A percentile compares a stretch with the other conserved stretches of the same genome.
Evolutionary conservation across 2,888 invertebrate species (phyloP).

Genomic region (Ceriagrion tenellum): DNA sequence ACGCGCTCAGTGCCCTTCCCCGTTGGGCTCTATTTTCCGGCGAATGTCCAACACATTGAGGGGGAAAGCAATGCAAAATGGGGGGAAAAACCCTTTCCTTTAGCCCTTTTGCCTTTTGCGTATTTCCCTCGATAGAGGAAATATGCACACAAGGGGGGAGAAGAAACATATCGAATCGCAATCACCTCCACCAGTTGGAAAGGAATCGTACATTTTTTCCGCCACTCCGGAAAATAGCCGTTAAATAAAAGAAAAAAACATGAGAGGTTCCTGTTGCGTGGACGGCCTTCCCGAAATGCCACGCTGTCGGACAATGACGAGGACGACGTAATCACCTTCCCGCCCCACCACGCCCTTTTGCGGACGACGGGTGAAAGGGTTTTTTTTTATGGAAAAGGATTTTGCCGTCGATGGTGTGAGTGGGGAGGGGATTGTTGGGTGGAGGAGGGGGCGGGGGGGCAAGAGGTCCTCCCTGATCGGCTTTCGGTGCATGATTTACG

Average conservation of each 20-base stretch:
- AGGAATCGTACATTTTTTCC: background rate
- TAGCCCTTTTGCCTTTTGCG: background rate
- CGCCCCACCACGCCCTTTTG: background rate
- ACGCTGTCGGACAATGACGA: background rate
- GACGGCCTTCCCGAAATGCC: background rate
- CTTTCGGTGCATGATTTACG: no score
- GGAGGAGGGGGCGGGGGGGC: no score
- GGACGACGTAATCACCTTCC: background rate
- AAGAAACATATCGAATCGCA: conserved; percentile 14
- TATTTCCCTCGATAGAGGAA: background rate
- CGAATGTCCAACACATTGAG: background rate
- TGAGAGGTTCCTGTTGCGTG: background rate
- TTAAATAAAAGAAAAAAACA: conserved; percentile 5
- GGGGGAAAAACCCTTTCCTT: background rate
- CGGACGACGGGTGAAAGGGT: background rate
- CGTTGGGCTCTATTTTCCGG: background rate
- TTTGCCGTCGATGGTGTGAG: no score
- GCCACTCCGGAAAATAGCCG: background rate
- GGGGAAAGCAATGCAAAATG: no score
- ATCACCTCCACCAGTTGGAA: background rate
- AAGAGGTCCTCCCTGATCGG: background rate
- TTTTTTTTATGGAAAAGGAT: background rate
- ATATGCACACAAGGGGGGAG: background rate
- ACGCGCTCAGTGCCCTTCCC: background rate
- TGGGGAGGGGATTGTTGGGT: no score